phyloP scores from a whole-genome alignment of 2,797 vertebrate species.

The Adelosebastes latens region DNA sequence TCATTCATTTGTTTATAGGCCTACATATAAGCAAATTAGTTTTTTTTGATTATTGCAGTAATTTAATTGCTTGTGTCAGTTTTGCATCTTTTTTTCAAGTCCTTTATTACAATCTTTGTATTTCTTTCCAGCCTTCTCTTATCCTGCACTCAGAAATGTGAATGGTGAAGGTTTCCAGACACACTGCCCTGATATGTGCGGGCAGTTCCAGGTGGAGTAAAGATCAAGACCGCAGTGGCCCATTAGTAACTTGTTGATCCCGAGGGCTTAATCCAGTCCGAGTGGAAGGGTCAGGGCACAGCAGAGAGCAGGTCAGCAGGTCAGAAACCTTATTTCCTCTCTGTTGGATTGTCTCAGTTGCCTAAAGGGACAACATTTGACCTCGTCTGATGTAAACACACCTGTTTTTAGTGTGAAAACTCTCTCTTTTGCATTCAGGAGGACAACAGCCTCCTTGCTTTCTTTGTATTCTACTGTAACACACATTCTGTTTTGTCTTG shows the following conservation, averaged over 20 bases:
- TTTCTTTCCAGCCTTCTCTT: not conserved
- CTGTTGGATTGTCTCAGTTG: not conserved
- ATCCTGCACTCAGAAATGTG: not conserved
- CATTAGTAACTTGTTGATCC: conserved; percentile 5
- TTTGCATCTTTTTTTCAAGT: not conserved
- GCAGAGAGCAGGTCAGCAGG: not conserved
- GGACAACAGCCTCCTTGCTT: not conserved
- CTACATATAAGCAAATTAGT: not conserved
- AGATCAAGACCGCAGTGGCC: not conserved
- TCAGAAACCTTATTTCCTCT: not conserved
- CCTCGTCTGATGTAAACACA: not conserved
- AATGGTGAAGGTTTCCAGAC: not conserved
- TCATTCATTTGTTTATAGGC: not conserved
- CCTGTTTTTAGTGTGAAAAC: not conserved
- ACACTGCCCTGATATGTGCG: not conserved
- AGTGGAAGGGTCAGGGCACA: not conserved
- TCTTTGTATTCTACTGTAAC: not conserved
- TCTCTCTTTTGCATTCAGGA: not conserved
- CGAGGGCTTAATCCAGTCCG: not conserved
- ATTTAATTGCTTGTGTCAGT: not conserved
- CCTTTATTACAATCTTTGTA: not conserved
- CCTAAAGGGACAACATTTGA: not conserved
- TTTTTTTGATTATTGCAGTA: not conserved
- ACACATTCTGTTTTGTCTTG: not conserved
- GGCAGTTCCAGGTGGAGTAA: not conserved